Conservation (phyloP, 2,797 vertebrate genomes). For the Gouania willdenowi region DNA sequence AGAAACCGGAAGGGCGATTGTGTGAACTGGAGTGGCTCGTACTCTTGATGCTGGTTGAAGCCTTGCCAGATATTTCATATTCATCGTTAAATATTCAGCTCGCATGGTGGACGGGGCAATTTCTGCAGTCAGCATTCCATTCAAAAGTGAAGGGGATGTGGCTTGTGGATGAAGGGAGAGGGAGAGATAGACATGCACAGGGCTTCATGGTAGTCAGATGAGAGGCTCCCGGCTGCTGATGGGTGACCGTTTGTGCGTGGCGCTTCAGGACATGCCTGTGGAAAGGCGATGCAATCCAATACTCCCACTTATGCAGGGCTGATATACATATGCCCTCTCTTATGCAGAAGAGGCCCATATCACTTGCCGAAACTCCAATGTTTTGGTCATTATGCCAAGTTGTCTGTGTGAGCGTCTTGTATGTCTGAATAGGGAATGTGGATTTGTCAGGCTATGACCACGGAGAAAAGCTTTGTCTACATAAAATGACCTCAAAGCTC, state of each 20-base stretch:
- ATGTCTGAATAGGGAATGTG: constrained; percentile 55
- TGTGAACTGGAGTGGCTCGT: constrained; percentile 32
- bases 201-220: constrained; percentile 81
- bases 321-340: constrained; percentile 61
- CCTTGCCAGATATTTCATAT: constrained; percentile 64
- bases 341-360: constrained; percentile 57
- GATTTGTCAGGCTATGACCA: constrained; percentile 61
- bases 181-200: constrained; percentile 54
- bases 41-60: constrained; percentile 59
- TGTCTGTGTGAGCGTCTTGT: constrained; percentile 55
- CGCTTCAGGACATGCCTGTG: constrained; percentile 72
- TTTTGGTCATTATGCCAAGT: constrained; percentile 65
- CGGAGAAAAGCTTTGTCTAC: constrained; percentile 43
- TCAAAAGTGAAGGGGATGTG: constrained; percentile 65
- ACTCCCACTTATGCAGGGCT: constrained; percentile 64
- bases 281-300: constrained; percentile 70
- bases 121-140: constrained; percentile 68
- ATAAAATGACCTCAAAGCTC: constrained; percentile 41
- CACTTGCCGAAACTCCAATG: constrained; percentile 52
- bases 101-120: constrained; percentile 63
- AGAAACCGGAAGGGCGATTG: constrained; percentile 15
- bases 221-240: constrained; percentile 67
- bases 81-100: constrained; percentile 64
- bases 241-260: constrained; percentile 74
- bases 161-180: constrained; percentile 61